Evolutionary conservation across 1,140 invertebrate genomes (phyloP), one percentile per base, ranked within the genome.

Genomic region (Sminthurinus signatus): DNA sequence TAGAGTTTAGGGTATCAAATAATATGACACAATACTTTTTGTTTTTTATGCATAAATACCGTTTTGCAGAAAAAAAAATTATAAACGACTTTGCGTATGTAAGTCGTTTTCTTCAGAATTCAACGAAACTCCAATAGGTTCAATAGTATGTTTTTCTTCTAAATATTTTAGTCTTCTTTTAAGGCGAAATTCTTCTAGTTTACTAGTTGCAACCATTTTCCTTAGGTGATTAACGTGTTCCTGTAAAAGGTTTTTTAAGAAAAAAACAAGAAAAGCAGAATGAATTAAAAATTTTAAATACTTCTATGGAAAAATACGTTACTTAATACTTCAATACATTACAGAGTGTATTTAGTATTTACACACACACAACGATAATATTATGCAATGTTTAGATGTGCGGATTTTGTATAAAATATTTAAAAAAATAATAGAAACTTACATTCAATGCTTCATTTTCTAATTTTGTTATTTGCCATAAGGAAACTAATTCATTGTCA

Each of bases 371-470:
- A n/a, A n/a, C n/a, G n/a, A n/a, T n/a, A n/a, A n/a, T n/a, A n/a
- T n/a, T n/a, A 42, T 42, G n/a, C 10, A 42, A 12, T 42, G n/a
- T n/a, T n/a, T 48, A n/a, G 19, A 48, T 12, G 15, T 15, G 8
- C 19, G 19, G 8, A 31, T 12, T 54, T 54, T 28, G 4, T 54
- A 54, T 54, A 31, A 25, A 4, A 27, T 50, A 51, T n/a, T n/a
- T n/a, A n/a, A n/a, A n/a, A n/a, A n/a, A n/a, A n/a, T 21, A 46
- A 54, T 39, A 54, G 14, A 19, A 55, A 14, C 31, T 68, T 69
- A 71, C 70, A 52, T 66, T 60, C 0, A 72, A 54, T 29, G 64
- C 32, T 25, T 67, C 62, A 48, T 72, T 72, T 46, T 72, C 67
- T 12, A 56, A 14, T 52, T 72, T 72, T 12, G 57, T 50, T 27